Percentiles rank a stretch among this genome's conserved stretches.
Evolutionary conservation across 1,140 invertebrate genomes (phyloP).

Genomic region (Cryptotermes secundus): DNA sequence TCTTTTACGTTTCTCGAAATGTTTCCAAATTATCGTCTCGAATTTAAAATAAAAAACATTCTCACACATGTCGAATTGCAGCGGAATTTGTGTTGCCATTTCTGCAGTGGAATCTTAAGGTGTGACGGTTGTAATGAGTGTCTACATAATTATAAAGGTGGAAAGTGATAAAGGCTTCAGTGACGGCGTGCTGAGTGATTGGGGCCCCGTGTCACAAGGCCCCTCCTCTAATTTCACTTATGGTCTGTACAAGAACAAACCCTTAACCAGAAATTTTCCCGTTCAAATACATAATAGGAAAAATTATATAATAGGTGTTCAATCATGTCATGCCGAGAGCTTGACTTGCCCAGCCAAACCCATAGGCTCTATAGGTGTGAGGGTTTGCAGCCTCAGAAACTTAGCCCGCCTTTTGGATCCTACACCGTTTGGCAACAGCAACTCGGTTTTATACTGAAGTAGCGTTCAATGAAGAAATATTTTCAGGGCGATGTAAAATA

Average conservation of each 20-base stretch:
- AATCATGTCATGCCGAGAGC: neutral
- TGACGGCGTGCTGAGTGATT: neutral
- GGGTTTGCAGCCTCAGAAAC: neutral
- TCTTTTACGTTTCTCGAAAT: no score
- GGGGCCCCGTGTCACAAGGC: neutral
- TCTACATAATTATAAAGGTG: neutral
- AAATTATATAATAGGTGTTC: constrained; percentile 17
- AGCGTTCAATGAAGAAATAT: neutral
- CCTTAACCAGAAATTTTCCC: neutral
- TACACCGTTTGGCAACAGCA: neutral
- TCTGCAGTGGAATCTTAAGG: no score
- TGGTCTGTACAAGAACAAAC: neutral
- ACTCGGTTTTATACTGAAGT: neutral
- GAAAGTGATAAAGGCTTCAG: neutral
- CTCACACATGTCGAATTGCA: no score
- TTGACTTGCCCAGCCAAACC: neutral
- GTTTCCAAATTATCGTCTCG: no score
- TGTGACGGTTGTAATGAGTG: neutral
- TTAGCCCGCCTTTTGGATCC: neutral
- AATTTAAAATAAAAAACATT: no score
- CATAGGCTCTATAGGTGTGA: neutral
- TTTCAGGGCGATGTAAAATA: no score
- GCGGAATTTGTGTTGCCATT: no score
- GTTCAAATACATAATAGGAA: neutral
- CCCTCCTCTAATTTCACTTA: neutral